Evolutionary conservation across 2,888 invertebrate genomes (phyloP), one percentile per base, ranked within the genome.

Genomic region (Drymonia ruficornis): DNA sequence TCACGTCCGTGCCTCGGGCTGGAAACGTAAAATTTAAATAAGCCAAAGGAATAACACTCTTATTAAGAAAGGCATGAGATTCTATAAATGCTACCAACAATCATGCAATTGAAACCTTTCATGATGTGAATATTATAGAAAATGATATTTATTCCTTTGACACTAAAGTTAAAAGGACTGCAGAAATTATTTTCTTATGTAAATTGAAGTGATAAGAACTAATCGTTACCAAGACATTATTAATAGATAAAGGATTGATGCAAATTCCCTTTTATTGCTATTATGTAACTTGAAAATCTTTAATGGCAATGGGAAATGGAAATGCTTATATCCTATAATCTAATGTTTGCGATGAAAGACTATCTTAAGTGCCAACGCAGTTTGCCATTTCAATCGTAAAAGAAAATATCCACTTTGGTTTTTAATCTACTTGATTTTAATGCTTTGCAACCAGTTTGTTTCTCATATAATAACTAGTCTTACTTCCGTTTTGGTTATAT

Each of bases 1-100:
- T 82, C 84, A 79, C 75, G 80, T 82, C 80, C 86, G 81, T 82
- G 83, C 80, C 79, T 49, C 52, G 31, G 59, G 66, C 66, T 53
- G 48, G 56, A 52, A 56, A 55, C 57, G 53, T 62, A 59, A 47
- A 29, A 55, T 38, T 44, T 53, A 56, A 44, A 50, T 47, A 40
- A 36, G 31, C n/a, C 49, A 65, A 50, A 59, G 52, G 19, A 78
- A 70, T 70, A 61, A 55, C 59, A 55, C 51, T 70, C 60, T 65
- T 78, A 75, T 71, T 46, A 55, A 18, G 48, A 55, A 42, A 28
- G 11, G 34, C 13, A 50, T 31, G 61, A 64, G 50, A 52, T 54
- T 56, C 49, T 42, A 56, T 62, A 64, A 23, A 34, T 29, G 57
- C 50, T 53, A 31, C 53, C 50, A 45, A 52, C 18, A 48, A 62